Evolutionary conservation across 2,797 vertebrate species (phyloP).

Genomic region (Halcyon chelicuti): DNA sequence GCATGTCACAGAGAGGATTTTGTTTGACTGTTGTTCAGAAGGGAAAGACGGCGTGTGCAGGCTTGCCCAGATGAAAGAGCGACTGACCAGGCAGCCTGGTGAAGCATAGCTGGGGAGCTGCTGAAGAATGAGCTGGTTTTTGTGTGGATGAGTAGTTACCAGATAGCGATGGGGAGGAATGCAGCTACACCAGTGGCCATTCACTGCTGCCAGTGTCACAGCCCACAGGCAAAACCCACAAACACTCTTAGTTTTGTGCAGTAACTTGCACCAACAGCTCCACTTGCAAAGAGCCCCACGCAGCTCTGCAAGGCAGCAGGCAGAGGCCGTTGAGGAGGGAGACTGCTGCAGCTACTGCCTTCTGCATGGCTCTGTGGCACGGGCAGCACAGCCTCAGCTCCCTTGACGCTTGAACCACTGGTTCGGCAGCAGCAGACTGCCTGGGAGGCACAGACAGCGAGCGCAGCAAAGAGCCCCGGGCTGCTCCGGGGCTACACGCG

Average conservation of each 20-base stretch:
- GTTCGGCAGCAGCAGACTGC: not conserved
- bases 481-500: fast-evolving
- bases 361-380: not conserved
- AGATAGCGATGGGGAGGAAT: not conserved
- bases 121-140: not conserved
- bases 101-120: not conserved
- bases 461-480: not conserved
- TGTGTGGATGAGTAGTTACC: not conserved
- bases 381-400: not conserved
- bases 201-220: not conserved
- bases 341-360: not conserved
- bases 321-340: not conserved
- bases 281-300: fast-evolving
- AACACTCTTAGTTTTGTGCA: not conserved
- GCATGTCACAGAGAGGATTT: not conserved
- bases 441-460: not conserved
- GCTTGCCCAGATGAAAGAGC: slow-evolving; percentile 15
- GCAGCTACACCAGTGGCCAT: not conserved
- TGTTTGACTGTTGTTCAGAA: not conserved
- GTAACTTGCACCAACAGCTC: not conserved
- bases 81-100: not conserved
- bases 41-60: not conserved
- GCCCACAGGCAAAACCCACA: not conserved
- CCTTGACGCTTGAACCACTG: not conserved
- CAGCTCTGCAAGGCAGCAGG: fast-evolving